These are phyloP conservation scores for Macaria notata DNA, from an alignment of 2,888 invertebrate species.

Conservation along the genomic window DNA sequence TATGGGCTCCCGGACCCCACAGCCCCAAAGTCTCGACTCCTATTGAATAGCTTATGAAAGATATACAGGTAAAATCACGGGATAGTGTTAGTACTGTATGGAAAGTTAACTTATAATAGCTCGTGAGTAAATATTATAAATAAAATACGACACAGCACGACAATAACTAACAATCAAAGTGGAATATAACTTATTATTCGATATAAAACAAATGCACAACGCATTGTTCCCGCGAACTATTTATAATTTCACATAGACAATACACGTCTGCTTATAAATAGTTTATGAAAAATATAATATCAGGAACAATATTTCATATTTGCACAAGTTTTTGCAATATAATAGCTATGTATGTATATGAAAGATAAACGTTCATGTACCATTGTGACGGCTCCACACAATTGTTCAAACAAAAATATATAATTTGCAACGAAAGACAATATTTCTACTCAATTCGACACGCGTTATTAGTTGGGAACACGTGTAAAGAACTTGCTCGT, in stretches of 20 bases:
- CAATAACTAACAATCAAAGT: background rate
- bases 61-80: too few relatives aligned
- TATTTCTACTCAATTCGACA: conserved; percentile 7
- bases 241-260: background rate
- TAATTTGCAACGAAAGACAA: conserved; percentile 4
- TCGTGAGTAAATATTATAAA: too few relatives aligned
- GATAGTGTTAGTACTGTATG: too few relatives aligned
- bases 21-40: too few relatives aligned
- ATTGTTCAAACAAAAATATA: conserved; percentile 17
- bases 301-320: conserved; percentile 9
- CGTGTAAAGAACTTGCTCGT: background rate
- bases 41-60: too few relatives aligned
- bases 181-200: background rate
- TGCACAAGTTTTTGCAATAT: background rate
- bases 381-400: conserved; percentile 4
- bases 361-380: conserved; percentile 2
- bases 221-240: conserved; percentile 5
- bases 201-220: background rate
- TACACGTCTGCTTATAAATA: conserved; percentile 8
- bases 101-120: too few relatives aligned
- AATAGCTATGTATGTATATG: conserved; percentile 3
- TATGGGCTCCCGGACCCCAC: too few relatives aligned
- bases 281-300: conserved; percentile 8
- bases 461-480: conserved; percentile 1
- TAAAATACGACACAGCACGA: too few relatives aligned